Evolutionary conservation across 2,113 vertebrate species (phyloP), one percentile per base, ranked within the genome.

Genomic region (Jacana jacana): DNA sequence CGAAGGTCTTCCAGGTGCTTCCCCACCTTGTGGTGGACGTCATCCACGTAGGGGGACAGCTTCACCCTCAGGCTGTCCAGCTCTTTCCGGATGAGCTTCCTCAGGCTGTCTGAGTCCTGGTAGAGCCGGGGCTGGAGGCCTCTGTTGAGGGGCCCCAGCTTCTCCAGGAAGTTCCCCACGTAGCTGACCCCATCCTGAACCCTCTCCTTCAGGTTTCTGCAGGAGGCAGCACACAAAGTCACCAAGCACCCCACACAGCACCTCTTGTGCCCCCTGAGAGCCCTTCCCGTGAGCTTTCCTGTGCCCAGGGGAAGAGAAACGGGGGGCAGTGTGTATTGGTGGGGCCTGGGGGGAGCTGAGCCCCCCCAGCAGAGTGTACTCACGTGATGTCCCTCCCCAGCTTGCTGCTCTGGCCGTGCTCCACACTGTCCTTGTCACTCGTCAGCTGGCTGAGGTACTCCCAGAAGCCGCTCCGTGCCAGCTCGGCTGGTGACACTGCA

Each of bases 121-220:
- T 78, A 82, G n/a, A 98, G 96, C 89, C 84, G 97, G 2, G 60
- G 95, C 44, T 94, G 97, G 64, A 94, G 87, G 60, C 88, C 97
- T 6, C 78, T 78, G 58, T 42, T 60, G n/a, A 98, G 79, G 5
- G 98, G 97, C 4, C 90, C 94, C 72, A 97, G 89, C 71, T 98
- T 98, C 42, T 97, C 97, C 44, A 97, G 91, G 51, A 98, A 57
- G 20, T 77, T 88, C 14, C 96, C 96, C 85, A 95, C 27, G 57
- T 98, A 98, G 93, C 95, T 96, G 86, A 89, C 88, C 40, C 97
- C 97, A 55, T 97, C 97, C 88, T 98, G 98, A 1, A 98, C 51
- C 23, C 97, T 97, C 18, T 83, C 98, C 97, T 99, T 99, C 93
- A 97, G 92, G n/a, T 84, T 91, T 54, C 98, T 98, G 93, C 35